Percentiles rank a stretch among this genome's conserved stretches.
These are phyloP conservation scores for Oikopleura vanhoeffeni DNA, from an alignment of 23 tunicate genomes.

Conservation along the genomic window DNA sequence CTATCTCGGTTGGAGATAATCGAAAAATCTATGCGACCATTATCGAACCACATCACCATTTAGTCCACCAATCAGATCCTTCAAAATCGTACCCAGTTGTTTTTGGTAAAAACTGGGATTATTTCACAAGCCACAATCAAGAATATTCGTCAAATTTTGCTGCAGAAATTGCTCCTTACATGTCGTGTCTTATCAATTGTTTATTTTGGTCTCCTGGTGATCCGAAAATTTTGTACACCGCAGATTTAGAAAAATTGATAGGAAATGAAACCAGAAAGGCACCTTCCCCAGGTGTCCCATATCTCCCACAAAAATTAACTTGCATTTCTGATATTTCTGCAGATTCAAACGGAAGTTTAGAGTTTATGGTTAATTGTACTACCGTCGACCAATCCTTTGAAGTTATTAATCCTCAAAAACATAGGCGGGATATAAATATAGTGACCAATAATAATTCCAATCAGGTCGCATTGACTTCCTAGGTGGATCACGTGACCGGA, in stretches of 20 bases:
- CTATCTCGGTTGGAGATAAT: slow-evolving; percentile 47
- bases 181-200: slow-evolving; percentile 83
- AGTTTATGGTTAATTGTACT: slow-evolving; percentile 75
- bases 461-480: not conserved
- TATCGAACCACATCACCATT: slow-evolving; percentile 69
- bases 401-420: slow-evolving; percentile 53
- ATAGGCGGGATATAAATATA: slow-evolving; percentile 12
- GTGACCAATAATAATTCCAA: no score
- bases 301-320: slow-evolving; percentile 26
- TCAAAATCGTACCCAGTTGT: not conserved
- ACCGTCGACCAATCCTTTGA: slow-evolving; percentile 84
- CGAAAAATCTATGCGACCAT: slow-evolving; percentile 68
- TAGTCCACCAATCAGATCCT: slow-evolving; percentile 49
- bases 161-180: slow-evolving; percentile 67
- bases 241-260: slow-evolving; percentile 11
- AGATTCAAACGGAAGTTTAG: slow-evolving; percentile 79
- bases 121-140: not conserved
- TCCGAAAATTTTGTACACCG: slow-evolving; percentile 48
- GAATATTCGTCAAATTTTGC: not conserved
- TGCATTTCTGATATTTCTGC: slow-evolving; percentile 88
- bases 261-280: not conserved
- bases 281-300: not conserved
- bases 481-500: no score
- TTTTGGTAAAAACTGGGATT: not conserved
- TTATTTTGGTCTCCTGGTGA: slow-evolving; percentile 91